These are phyloP conservation scores for Macrotis lagotis DNA, from an alignment of 2,113 vertebrate genomes.

Conservation along the genomic window DNA sequence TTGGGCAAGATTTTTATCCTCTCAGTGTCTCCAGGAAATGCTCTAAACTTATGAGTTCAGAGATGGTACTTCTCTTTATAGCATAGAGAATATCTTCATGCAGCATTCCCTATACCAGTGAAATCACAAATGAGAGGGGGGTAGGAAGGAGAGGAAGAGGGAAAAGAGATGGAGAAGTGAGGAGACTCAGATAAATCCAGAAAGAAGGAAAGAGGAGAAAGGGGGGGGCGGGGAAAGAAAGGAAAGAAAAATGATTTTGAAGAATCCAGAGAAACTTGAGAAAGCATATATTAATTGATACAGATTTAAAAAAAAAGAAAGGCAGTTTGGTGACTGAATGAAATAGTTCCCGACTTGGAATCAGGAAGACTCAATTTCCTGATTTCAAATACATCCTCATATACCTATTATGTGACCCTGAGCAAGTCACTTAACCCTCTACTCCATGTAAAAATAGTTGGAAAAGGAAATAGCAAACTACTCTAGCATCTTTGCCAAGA, in stretches of 20 bases:
- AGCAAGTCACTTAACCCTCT: neutral
- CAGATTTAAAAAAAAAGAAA: too few relatives aligned
- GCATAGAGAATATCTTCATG: neutral
- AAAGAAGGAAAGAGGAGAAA: accelerated
- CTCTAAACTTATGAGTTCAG: neutral
- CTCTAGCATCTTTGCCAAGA: neutral
- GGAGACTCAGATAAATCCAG: accelerated
- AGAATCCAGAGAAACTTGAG: too few relatives aligned
- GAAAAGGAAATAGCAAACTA: neutral
- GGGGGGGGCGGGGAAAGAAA: neutral
- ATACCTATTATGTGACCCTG: neutral
- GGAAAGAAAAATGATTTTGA: neutral
- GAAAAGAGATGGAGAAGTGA: too few relatives aligned
- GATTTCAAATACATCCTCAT: neutral
- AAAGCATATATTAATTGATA: too few relatives aligned
- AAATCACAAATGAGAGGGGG: neutral
- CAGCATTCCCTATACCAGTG: neutral
- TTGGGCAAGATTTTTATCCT: neutral
- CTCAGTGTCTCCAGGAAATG: neutral
- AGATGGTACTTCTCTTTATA: neutral
- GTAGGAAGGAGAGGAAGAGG: too few relatives aligned
- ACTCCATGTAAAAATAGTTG: neutral
- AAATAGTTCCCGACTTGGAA: neutral
- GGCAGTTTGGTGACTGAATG: too few relatives aligned
- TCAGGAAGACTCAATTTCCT: neutral